Evolutionary conservation across 2,888 invertebrate genomes (phyloP).

Genomic region (Spodoptera littoralis): DNA sequence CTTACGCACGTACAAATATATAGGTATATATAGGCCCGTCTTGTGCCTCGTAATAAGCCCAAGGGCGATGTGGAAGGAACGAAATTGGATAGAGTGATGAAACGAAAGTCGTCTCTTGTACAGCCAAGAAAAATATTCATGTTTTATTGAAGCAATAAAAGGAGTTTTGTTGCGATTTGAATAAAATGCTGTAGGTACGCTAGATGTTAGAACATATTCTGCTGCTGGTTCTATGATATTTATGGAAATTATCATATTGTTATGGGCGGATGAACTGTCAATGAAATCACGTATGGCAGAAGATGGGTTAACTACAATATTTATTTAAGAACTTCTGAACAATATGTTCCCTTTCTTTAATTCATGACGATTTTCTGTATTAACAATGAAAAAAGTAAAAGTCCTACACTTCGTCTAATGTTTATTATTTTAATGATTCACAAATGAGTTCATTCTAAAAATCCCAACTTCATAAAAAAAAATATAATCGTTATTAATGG

Average conservation of each 20-base stretch:
- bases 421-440: no score
- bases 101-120: conserved; percentile 61
- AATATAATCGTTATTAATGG: conserved; percentile 4
- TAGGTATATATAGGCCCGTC: conserved; percentile 47
- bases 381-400: no score
- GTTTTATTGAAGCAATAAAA: conserved; percentile 67
- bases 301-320: no score
- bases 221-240: conserved; percentile 45
- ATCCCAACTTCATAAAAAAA: no score
- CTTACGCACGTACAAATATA: conserved; percentile 62
- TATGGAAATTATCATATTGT: conserved; percentile 21
- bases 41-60: conserved; percentile 69
- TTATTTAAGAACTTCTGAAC: no score
- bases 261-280: not conserved
- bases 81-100: conserved; percentile 74
- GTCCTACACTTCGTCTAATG: no score
- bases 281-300: not conserved
- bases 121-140: conserved; percentile 65
- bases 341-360: no score
- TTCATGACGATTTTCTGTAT: no score
- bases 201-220: conserved; percentile 31
- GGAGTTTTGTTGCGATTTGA: conserved; percentile 55
- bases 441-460: no score
- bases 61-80: conserved; percentile 67
- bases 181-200: conserved; percentile 45